These are phyloP conservation scores for Zoanthus sansibaricus DNA, from an alignment of 92 coral and sea anemone species.

Conservation along the genomic window DNA sequence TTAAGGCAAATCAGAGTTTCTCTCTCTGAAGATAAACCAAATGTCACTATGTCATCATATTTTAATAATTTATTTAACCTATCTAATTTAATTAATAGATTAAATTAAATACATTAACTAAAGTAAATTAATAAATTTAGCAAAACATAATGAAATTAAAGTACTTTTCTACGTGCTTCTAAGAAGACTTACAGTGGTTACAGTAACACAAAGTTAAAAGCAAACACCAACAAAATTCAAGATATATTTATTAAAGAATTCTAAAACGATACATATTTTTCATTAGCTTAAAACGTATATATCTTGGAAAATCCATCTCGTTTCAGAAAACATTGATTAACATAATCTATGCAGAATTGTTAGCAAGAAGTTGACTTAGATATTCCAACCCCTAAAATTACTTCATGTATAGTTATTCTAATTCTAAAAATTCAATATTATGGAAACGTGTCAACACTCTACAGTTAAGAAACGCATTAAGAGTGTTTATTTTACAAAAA, in stretches of 20 bases:
- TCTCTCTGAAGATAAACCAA: too few relatives aligned
- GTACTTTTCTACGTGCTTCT: background rate
- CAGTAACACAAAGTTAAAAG: background rate
- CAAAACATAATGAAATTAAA: too few relatives aligned
- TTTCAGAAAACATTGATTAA: background rate
- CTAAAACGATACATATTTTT: background rate
- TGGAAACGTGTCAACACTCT: background rate
- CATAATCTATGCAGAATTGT: background rate
- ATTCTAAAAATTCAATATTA: background rate
- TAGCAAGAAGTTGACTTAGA: background rate
- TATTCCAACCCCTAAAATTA: background rate
- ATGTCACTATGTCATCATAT: too few relatives aligned
- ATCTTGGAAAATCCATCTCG: background rate
- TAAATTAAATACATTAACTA: too few relatives aligned
- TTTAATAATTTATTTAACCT: too few relatives aligned
- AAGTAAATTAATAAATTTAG: too few relatives aligned
- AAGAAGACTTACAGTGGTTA: too few relatives aligned
- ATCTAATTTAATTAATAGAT: too few relatives aligned
- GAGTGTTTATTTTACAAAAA: constrained; percentile 14
- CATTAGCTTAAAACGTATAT: background rate
- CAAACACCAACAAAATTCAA: background rate
- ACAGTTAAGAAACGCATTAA: background rate
- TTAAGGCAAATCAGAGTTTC: too few relatives aligned
- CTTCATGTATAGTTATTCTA: background rate
- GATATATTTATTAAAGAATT: constrained; percentile 7